Percentiles rank a stretch among this genome's conserved stretches.
Conservation (phyloP, 2,888 invertebrate species). For the Conchocele bisecta region DNA sequence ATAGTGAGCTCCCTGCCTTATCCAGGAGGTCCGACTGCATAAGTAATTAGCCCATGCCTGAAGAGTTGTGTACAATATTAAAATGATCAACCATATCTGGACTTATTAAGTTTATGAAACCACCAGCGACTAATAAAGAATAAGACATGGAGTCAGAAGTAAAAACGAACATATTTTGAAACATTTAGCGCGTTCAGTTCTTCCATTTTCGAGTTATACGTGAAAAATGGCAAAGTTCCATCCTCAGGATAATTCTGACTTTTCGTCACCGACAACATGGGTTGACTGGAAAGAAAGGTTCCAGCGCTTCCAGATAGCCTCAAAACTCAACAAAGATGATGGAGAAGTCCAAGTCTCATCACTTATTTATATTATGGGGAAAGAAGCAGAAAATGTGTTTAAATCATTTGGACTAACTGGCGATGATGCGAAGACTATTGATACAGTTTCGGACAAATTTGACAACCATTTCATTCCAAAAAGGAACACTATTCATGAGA, state of each 20-base stretch:
- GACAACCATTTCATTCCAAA: slow-evolving; percentile 39
- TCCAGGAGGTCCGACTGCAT: no score
- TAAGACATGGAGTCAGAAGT: no score
- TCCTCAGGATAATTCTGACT: slow-evolving; percentile 17
- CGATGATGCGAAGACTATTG: slow-evolving; percentile 11
- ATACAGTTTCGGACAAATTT: slow-evolving; percentile 14
- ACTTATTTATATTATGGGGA: slow-evolving; percentile 49
- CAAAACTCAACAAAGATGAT: slow-evolving; percentile 42
- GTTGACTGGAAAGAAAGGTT: slow-evolving; percentile 46
- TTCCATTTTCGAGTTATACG: no score
- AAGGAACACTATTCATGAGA: slow-evolving; percentile 35
- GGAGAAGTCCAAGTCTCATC: slow-evolving; percentile 28
- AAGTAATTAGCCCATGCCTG: no score
- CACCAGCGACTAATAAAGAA: no score
- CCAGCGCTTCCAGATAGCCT: slow-evolving; percentile 31
- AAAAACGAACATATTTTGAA: no score
- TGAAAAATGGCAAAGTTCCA: slow-evolving; percentile 1
- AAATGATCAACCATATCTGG: no score
- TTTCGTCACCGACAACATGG: slow-evolving; percentile 36
- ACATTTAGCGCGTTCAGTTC: no score
- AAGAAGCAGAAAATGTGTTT: slow-evolving; percentile 39
- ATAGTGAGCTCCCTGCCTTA: no score
- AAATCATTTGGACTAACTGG: slow-evolving; percentile 20
- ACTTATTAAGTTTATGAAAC: no score
- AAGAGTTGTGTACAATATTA: no score